A percentile compares a stretch with the other conserved stretches of the same genome.
Conservation (phyloP, 1,140 invertebrate genomes). For the Heliconius nattereri region DNA sequence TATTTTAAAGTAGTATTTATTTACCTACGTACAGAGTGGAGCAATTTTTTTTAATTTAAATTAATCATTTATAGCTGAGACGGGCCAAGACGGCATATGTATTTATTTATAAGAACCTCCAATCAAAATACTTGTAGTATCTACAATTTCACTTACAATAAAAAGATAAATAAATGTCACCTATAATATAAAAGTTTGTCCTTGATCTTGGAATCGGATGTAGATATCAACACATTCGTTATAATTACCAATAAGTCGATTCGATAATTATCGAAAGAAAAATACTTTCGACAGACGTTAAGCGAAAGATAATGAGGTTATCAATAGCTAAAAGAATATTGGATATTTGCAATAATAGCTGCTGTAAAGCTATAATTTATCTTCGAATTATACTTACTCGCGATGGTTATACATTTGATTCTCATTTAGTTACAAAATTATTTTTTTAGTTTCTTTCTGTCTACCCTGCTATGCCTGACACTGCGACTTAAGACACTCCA, state of each 20-base stretch:
- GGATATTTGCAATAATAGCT: too few species aligned
- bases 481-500: too few species aligned
- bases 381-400: not conserved
- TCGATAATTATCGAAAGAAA: slow-evolving; percentile 6
- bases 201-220: slow-evolving; percentile 31
- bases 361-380: not conserved
- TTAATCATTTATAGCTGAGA: too few species aligned
- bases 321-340: not conserved
- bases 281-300: slow-evolving; percentile 4
- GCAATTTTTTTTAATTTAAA: too few species aligned
- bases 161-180: slow-evolving; percentile 26
- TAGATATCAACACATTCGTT: slow-evolving; percentile 2
- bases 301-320: slow-evolving; percentile 11
- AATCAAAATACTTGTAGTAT: too few species aligned
- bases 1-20: too few species aligned
- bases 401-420: not conserved
- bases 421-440: too few species aligned
- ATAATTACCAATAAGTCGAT: not conserved
- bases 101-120: too few species aligned
- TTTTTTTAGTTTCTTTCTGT: too few species aligned
- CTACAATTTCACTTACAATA: not conserved
- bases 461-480: too few species aligned
- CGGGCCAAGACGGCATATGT: too few species aligned
- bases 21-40: too few species aligned
- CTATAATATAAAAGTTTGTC: slow-evolving; percentile 20